Evolutionary conservation across 2,888 invertebrate species (phyloP), one percentile per base, ranked within the genome.

Genomic region (Heteromyza rotundicornis): DNA sequence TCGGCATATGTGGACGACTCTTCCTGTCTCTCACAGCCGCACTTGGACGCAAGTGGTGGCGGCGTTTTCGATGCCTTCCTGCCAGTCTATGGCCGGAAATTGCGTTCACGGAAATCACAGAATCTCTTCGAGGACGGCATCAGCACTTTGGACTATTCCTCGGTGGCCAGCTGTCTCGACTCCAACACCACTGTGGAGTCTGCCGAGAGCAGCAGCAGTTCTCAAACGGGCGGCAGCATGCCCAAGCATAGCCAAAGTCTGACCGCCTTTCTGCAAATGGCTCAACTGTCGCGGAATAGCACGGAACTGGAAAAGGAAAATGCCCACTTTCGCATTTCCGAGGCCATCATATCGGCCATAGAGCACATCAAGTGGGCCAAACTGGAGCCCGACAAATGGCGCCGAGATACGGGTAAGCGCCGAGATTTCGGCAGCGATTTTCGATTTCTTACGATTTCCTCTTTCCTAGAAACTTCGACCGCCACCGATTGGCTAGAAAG

Each of bases 291-390:
- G 27, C 86, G 88, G 64, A 85, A 88, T 19, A 90, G 90, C 74
- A 92, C 92, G 0, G 92, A 92, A 74, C 83, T 93, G 62, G 93
- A 93, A 74, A 84, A 92, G 75, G 94, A 94, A 83, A 94, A 94
- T 83, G 92, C 93, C 0, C 94, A 94, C 83, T 94, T 94, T 80
- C 89, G 88, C 74, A 89, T 94, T 65, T 92, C 91, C 1, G 94
- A 94, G 82, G 92, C 92, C 0, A 88, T 94, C 76, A 94, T 94
- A 66, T 88, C 92, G 8, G 92, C 92, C 14, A 91, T 93, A 67
- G 93, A 93, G 76, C 89, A 89, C 74, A 86, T 90, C 8, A 89
- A 89, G 76, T 90, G 89, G 77, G 87, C 86, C 54, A 83, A 84
- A 49, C 82, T 85, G 65, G 80, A 70, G 36, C 64, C 54, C 23